These are phyloP conservation scores for Jaculus jaculus DNA, from an alignment of 2,113 vertebrate species.

Conservation along the genomic window DNA sequence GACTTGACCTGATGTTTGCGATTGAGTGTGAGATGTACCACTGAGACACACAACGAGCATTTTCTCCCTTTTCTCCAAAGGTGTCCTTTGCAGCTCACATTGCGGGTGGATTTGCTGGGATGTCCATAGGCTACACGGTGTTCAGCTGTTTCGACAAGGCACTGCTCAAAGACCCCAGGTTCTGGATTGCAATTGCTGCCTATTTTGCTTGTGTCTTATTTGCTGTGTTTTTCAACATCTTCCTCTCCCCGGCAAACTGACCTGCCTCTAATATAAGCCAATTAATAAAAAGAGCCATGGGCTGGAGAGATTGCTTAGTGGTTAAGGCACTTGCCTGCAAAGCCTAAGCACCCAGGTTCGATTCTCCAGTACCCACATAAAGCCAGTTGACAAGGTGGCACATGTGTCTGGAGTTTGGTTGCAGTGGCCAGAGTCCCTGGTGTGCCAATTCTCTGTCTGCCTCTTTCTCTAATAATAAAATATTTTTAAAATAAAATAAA, in stretches of 20 bases:
- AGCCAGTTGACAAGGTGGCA: too few species aligned
- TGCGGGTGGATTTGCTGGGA: slow-evolving; percentile 92
- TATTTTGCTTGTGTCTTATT: slow-evolving; percentile 87
- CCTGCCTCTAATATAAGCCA: neutral
- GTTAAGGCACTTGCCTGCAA: neutral
- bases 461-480: too few species aligned
- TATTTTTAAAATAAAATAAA: too few species aligned
- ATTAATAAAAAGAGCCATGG: neutral
- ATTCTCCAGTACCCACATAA: too few species aligned
- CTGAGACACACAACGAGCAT: neutral
- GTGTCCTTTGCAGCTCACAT: slow-evolving; percentile 95
- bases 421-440: too few species aligned
- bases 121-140: slow-evolving; percentile 94
- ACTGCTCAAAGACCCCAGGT: slow-evolving; percentile 91
- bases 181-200: slow-evolving; percentile 91
- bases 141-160: slow-evolving; percentile 91
- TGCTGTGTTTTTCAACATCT: slow-evolving; percentile 92
- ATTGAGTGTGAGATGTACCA: neutral
- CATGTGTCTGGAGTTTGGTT: too few species aligned
- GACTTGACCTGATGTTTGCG: neutral
- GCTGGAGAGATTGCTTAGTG: neutral
- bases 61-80: slow-evolving; percentile 77
- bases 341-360: too few species aligned
- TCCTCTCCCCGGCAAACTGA: slow-evolving; percentile 88
- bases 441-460: too few species aligned